Conservation (phyloP, 2,888 invertebrate species). For the Coremacera marginata region DNA sequence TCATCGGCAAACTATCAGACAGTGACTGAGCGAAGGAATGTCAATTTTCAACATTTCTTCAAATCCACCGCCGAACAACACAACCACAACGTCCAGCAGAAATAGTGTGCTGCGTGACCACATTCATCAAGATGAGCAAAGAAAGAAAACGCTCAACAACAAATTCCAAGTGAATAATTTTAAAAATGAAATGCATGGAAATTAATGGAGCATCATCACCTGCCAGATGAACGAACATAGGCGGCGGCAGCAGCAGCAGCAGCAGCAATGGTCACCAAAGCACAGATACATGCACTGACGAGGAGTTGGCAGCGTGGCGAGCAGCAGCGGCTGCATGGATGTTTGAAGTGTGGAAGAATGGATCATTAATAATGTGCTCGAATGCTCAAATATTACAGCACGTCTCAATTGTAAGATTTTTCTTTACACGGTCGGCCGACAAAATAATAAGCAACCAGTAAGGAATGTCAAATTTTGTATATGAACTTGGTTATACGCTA, state of each 20-base stretch:
- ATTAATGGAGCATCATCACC: conserved; percentile 38
- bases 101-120: conserved; percentile 25
- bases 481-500: too few relatives aligned
- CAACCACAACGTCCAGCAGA: background rate
- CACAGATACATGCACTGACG: background rate
- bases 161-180: conserved; percentile 29
- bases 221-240: conserved; percentile 12
- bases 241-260: background rate
- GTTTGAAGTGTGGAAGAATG: conserved; percentile 5
- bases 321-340: background rate
- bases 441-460: too few relatives aligned
- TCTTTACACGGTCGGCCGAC: background rate
- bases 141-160: background rate
- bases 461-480: too few relatives aligned
- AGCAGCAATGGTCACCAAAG: too few relatives aligned
- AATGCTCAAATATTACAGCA: conserved; percentile 1
- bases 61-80: background rate
- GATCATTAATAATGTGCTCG: conserved; percentile 25
- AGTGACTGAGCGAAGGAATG: conserved; percentile 9
- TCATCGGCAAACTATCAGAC: conserved; percentile 10
- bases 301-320: background rate
- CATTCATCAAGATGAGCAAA: conserved; percentile 18
- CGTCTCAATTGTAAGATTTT: conserved; percentile 29
- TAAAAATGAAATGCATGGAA: conserved; percentile 33
- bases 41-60: background rate